These are phyloP conservation scores for Harpegnathos saltator DNA, from an alignment of 1,140 invertebrate species.

Conservation along the genomic window DNA sequence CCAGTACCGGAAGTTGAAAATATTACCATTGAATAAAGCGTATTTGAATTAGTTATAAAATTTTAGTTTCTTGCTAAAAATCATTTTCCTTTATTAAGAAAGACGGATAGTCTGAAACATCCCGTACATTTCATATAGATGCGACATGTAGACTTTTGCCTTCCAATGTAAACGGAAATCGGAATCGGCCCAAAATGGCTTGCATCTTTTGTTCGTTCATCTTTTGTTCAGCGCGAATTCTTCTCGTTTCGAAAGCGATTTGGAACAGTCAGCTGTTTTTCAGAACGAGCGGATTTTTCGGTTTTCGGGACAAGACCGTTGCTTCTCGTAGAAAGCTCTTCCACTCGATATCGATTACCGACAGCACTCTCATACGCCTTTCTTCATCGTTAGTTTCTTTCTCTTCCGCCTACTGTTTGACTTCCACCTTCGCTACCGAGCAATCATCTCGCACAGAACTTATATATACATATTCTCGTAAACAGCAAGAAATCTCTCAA, in stretches of 20 bases:
- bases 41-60: too few relatives aligned
- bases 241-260: conserved; percentile 14
- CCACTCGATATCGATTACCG: conserved; percentile 49
- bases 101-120: too few relatives aligned
- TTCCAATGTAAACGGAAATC: background rate
- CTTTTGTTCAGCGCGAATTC: background rate
- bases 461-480: conserved; percentile 31
- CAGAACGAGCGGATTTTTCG: conserved; percentile 32
- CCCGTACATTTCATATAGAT: too few relatives aligned
- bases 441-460: conserved; percentile 5
- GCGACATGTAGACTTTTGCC: too few relatives aligned
- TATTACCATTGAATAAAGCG: too few relatives aligned
- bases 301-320: conserved; percentile 47
- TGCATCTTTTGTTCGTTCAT: conserved; percentile 11
- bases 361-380: background rate
- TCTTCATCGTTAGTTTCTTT: conserved; percentile 35
- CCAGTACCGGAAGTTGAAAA: too few relatives aligned
- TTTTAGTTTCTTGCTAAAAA: too few relatives aligned
- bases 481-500: conserved; percentile 10
- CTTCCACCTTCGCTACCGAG: background rate
- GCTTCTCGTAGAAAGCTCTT: conserved; percentile 33
- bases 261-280: conserved; percentile 13
- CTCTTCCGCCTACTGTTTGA: conserved; percentile 14
- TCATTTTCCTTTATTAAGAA: too few relatives aligned
- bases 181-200: conserved; percentile 21